Evolutionary conservation across 2,888 invertebrate genomes (phyloP).

Genomic region (Ophraella communa): DNA sequence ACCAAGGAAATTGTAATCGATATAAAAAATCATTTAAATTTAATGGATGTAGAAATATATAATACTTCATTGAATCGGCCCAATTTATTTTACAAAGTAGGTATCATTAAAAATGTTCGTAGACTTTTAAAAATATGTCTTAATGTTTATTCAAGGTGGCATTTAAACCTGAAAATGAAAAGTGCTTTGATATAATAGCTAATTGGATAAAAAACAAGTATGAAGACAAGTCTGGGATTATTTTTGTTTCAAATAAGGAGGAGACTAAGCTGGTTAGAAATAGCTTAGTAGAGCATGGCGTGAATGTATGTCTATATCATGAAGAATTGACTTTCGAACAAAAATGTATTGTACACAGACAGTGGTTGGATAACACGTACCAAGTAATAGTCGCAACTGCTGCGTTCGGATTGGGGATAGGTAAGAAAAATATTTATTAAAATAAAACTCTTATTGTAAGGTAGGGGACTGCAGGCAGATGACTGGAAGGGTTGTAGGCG

Average conservation of each 20-base stretch:
- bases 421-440: conserved; percentile 53
- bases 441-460: background rate
- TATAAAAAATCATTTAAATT: conserved; percentile 85
- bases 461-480: background rate
- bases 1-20: conserved; percentile 83
- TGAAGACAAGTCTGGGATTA: conserved; percentile 80
- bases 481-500: too few species aligned
- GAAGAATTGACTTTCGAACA: conserved; percentile 75
- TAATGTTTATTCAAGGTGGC: conserved; percentile 37
- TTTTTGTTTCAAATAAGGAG: conserved; percentile 89
- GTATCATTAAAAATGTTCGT: background rate
- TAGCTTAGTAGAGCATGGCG: conserved; percentile 67
- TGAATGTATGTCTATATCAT: conserved; percentile 77
- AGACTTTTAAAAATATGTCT: background rate
- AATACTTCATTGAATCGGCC: conserved; percentile 88
- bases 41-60: conserved; percentile 79
- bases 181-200: conserved; percentile 34
- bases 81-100: conserved; percentile 82
- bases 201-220: conserved; percentile 73
- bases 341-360: conserved; percentile 69
- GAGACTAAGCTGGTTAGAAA: conserved; percentile 79
- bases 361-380: conserved; percentile 72
- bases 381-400: conserved; percentile 90
- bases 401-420: conserved; percentile 95
- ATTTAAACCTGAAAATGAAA: conserved; percentile 39